These are phyloP conservation scores for Myodes glareolus DNA, from an alignment of 2,113 vertebrate genomes.

Conservation along the genomic window DNA sequence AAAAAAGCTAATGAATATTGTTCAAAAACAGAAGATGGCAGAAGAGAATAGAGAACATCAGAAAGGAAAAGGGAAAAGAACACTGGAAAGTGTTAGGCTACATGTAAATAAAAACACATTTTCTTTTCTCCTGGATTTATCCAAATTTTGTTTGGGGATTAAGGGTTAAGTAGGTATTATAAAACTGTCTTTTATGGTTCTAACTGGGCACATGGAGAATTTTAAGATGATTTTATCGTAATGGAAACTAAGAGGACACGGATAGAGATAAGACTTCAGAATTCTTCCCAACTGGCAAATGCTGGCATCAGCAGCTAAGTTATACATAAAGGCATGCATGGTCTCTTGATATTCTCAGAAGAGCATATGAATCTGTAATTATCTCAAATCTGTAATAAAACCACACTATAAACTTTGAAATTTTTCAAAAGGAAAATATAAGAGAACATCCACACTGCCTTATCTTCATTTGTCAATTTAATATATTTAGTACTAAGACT, in stretches of 20 bases:
- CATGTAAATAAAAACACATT: background rate
- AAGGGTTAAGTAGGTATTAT: background rate
- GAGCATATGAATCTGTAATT: background rate
- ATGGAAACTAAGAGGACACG: background rate
- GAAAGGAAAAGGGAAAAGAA: background rate
- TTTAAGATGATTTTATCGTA: background rate
- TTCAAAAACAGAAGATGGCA: background rate
- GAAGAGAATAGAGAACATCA: background rate
- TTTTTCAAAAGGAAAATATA: background rate
- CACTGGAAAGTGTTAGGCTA: background rate
- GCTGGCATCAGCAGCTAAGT: background rate
- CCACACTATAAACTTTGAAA: background rate
- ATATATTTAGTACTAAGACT: background rate
- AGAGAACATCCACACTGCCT: background rate
- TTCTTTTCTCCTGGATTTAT: background rate
- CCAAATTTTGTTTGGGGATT: background rate
- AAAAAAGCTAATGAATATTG: background rate
- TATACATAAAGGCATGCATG: background rate
- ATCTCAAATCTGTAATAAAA: background rate
- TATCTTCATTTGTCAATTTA: conserved; percentile 23
- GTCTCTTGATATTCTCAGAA: background rate
- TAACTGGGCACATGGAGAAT: background rate
- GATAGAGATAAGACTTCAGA: background rate
- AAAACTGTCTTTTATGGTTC: background rate
- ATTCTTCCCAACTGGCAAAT: background rate